Conservation (phyloP, 2,888 invertebrate species). For the Sepioteuthis lessoniana region DNA sequence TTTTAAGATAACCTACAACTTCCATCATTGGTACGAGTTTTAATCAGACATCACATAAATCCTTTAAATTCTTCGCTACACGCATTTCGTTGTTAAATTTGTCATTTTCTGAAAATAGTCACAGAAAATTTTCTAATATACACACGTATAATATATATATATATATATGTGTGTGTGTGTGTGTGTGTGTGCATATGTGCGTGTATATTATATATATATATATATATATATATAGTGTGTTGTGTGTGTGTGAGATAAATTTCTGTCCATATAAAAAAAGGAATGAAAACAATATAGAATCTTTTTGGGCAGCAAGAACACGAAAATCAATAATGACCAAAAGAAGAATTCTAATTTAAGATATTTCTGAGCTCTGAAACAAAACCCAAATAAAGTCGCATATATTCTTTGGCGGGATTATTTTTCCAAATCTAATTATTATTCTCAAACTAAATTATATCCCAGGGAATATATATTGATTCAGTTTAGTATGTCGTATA, state of each 20-base stretch:
- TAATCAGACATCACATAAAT: neutral
- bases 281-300: neutral
- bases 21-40: neutral
- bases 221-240: too few relatives aligned
- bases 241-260: too few relatives aligned
- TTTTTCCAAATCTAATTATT: neutral
- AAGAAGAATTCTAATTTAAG: conserved; percentile 33
- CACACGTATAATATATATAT: neutral
- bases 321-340: neutral
- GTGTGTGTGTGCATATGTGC: too few relatives aligned
- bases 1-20: neutral
- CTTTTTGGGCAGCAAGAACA: neutral
- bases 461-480: neutral
- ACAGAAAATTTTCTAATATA: neutral
- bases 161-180: too few relatives aligned
- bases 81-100: neutral
- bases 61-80: neutral
- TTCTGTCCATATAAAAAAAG: neutral
- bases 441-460: neutral
- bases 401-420: neutral
- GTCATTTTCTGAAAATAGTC: neutral
- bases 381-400: neutral
- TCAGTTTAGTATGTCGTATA: neutral
- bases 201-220: too few relatives aligned
- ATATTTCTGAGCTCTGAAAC: neutral